Evolutionary conservation across 2,888 invertebrate species (phyloP), one percentile per base, ranked within the genome.

Genomic region (Eupsilia transversa): DNA sequence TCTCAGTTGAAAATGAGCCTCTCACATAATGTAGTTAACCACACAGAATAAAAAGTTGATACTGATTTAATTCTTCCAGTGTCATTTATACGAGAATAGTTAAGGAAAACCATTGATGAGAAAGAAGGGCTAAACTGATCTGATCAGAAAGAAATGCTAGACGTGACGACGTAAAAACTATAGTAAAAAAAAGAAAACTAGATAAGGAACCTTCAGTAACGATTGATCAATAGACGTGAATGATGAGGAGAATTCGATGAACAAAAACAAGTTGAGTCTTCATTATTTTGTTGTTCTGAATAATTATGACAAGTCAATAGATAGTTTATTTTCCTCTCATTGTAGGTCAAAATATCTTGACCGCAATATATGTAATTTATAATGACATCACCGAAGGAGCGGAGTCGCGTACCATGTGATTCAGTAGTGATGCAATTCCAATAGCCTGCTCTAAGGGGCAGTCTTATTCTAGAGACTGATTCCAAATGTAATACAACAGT

Each of bases 391-490:
- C 60, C 76, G 71, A 82, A 82, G 83, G 80, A 74, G 73, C 71
- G 78, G 80, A 81, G n/a, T 61, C 71, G 72, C 67, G 73, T 57
- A 74, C 60, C 75, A 78, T 71, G 69, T 85, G 86, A 89, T 86
- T 85, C 86, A 86, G 77, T 74, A 54, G 72, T 91, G 90, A 88
- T 86, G 89, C 79, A 88, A 88, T 87, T 79, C 63, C 77, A 74
- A 76, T 76, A 38, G 74, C 72, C 67, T 67, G 77, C 77, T 79
- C 67, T 52, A 61, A 64, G 43, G 43, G 54, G n/a, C 35, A 56
- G 49, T 46, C 52, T 46, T 59, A 71, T 78, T 83, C 30, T 70
- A 66, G 65, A 63, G 17, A 61, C 33, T 33, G 46, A 63, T 60
- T 38, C 7, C 2, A 67, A 67, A 63, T 49, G 61, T 30, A 46